Evolutionary conservation across 2,888 invertebrate species (phyloP), one percentile per base, ranked within the genome.

Genomic region (Catonia carolina): DNA sequence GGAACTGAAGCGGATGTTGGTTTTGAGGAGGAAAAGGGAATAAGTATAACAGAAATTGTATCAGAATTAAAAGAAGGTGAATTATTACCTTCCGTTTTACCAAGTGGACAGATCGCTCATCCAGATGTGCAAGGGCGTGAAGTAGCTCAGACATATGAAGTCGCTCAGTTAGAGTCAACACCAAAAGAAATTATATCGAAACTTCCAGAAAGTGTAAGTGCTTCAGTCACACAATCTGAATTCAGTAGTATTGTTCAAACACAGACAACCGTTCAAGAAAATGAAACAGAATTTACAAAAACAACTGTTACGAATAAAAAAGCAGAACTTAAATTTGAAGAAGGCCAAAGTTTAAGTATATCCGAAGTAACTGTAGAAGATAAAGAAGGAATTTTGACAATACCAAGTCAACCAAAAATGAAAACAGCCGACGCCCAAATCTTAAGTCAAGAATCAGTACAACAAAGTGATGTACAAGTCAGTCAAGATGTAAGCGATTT

Each of bases 81-180:
- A 41, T 67, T 74, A 12, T 60, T 59, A 39, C 63, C 66, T 39
- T 10, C 27, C 27, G 54, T 35, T 2, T 53, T 55, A 27, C 68
- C 67, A 14, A 58, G 59, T 48, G 52, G 60, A 6, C 61, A 62
- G 42, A 66, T 54, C 33, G 69, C 68, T 12, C 36, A 56, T 2
- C 55, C 65, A 35, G 63, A 65, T 27, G 53, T 68, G 36, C 54
- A 62, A 64, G 71, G 73, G 56, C 73, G 74, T 59, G 76, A 77
- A 68, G 77, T 79, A 27, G 76, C 77, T 14, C 61, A 77, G 50
- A 75, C 76, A 59, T 76, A 78, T 68, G 73, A 75, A 69, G 63
- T 72, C 20, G 52, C 71, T 15, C 27, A 27, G 27, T 68, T 75
- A 2, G 74, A 76, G 62, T 72, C 73, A 20, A 70, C 73, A 60